These are phyloP conservation scores for Myoxocephalus aenaeus DNA, from an alignment of 2,797 vertebrate species.

Conservation along the genomic window DNA sequence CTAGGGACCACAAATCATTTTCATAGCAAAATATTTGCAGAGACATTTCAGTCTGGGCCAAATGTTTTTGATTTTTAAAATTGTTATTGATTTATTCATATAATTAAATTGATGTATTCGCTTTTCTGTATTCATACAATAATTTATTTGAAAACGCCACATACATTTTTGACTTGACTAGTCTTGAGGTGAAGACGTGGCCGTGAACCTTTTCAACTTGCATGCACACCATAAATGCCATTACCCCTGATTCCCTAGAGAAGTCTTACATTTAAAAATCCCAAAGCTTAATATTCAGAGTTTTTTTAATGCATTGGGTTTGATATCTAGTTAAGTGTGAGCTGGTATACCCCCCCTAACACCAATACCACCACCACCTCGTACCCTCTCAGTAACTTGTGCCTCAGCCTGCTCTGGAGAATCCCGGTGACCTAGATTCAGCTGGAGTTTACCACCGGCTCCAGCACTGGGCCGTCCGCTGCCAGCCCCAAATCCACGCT, in stretches of 20 bases:
- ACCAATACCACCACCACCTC: neutral
- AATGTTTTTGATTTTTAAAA: neutral
- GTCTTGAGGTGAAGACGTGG: neutral
- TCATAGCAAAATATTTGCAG: neutral
- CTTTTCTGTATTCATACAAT: neutral
- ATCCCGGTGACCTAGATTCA: constrained; percentile 92
- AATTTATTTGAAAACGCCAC: neutral
- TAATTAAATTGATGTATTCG: neutral
- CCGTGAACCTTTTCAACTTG: neutral
- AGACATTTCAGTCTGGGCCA: neutral
- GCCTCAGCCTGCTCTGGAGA: constrained; percentile 80
- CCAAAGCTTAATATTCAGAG: neutral
- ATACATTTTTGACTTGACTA: neutral
- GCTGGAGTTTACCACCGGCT: constrained; percentile 82
- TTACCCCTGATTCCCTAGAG: neutral
- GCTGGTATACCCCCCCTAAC: constrained; percentile 12
- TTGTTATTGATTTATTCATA: neutral
- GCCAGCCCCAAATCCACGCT: constrained; percentile 81
- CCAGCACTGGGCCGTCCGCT: constrained; percentile 66
- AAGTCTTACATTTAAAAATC: neutral
- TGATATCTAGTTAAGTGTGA: neutral
- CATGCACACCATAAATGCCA: neutral
- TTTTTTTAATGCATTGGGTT: neutral
- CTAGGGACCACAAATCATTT: neutral
- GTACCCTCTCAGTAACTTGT: constrained; percentile 43